These are phyloP conservation scores for Brachionus plicatilis DNA, from an alignment of 1,140 invertebrate species.

Conservation along the genomic window DNA sequence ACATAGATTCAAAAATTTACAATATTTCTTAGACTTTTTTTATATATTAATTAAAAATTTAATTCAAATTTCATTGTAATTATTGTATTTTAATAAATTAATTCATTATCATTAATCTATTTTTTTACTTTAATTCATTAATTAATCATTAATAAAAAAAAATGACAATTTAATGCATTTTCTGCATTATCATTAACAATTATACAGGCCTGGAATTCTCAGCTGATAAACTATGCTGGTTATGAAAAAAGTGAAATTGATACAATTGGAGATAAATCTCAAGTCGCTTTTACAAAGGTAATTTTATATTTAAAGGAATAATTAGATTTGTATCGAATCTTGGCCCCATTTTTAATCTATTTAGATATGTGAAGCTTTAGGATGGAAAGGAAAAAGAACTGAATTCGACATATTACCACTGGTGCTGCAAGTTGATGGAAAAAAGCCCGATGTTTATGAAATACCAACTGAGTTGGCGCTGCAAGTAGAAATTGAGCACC, in stretches of 20 bases:
- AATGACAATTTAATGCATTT: no score
- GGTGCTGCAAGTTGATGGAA: conserved; percentile 82
- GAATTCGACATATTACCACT: conserved; percentile 81
- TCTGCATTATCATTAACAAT: no score
- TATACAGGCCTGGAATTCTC: no score
- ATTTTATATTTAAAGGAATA: not conserved
- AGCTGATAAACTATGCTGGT: conserved; percentile 80
- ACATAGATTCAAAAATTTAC: no score
- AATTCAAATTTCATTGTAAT: no score
- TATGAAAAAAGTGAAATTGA: conserved; percentile 59
- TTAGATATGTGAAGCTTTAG: conserved; percentile 78
- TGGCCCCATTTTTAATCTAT: no score
- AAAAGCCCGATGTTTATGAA: conserved; percentile 83
- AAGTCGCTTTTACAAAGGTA: conserved; percentile 82
- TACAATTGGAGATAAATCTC: conserved; percentile 57
- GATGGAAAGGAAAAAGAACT: conserved; percentile 66
- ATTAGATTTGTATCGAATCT: conserved; percentile 41
- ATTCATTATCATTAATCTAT: no score
- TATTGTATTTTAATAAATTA: no score
- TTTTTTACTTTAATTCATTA: no score
- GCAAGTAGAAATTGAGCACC: conserved; percentile 76
- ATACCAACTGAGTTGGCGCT: conserved; percentile 80
- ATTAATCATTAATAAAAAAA: no score
- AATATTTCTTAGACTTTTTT: no score
- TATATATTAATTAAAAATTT: no score